phyloP scores from a whole-genome alignment of 23 tunicate species.

The Trididemnum miniatum region DNA sequence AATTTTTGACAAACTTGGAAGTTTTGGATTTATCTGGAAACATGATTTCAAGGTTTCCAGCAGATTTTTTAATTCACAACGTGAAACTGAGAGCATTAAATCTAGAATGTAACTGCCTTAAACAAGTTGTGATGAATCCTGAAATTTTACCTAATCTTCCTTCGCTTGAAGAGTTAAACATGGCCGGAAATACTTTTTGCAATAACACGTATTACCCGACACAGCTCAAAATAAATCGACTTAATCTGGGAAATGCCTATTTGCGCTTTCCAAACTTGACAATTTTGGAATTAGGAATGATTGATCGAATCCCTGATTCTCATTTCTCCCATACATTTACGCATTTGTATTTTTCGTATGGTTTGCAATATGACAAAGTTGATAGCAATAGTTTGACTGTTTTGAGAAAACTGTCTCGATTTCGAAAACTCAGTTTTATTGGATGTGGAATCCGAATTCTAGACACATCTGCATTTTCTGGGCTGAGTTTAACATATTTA shows the following conservation, averaged over 20 bases:
- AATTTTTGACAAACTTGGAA: neutral
- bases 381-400: neutral
- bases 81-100: neutral
- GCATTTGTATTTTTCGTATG: neutral
- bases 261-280: neutral
- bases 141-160: neutral
- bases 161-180: neutral
- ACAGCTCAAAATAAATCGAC: neutral
- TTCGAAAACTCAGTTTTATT: neutral
- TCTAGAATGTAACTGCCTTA: neutral
- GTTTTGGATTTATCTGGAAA: conserved; percentile 5
- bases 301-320: neutral
- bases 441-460: neutral
- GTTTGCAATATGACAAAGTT: neutral
- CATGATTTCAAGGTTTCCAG: neutral
- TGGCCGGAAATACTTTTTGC: neutral
- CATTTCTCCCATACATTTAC: neutral
- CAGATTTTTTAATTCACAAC: neutral
- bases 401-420: neutral
- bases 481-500: neutral
- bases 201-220: neutral
- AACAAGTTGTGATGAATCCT: neutral
- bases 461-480: conserved; percentile 2
- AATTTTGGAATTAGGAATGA: neutral
- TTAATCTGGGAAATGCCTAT: neutral